Percentiles rank a stretch among this genome's conserved stretches.
phyloP scores from a whole-genome alignment of 2,888 invertebrate genomes.

The Limnephilus lunatus region DNA sequence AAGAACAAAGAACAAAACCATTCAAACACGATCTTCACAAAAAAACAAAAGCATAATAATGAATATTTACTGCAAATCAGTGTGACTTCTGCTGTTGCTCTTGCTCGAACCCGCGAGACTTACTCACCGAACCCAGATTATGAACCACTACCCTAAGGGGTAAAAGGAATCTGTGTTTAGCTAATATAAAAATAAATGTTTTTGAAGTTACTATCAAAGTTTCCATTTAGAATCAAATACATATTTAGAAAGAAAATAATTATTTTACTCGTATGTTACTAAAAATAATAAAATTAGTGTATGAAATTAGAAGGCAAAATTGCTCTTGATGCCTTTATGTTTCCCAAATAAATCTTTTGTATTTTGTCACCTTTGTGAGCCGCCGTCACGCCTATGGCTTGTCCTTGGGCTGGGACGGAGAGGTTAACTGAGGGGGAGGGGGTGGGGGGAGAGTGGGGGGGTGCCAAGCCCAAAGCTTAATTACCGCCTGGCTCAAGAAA shows the following conservation, averaged over 20 bases:
- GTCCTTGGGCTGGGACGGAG: not conserved
- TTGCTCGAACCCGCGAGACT: too few species aligned
- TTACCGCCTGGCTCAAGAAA: conserved; percentile 66
- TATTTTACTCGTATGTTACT: not conserved
- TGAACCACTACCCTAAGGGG: too few species aligned
- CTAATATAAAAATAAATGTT: too few species aligned
- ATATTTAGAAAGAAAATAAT: not conserved
- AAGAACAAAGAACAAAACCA: too few species aligned
- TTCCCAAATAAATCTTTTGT: conserved; percentile 41
- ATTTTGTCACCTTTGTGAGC: conserved; percentile 36
- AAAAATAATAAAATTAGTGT: not conserved
- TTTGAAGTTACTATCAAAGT: not conserved
- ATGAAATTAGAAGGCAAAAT: not conserved
- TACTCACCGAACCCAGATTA: too few species aligned
- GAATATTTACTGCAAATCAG: too few species aligned
- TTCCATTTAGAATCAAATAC: too few species aligned
- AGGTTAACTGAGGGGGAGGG: not conserved
- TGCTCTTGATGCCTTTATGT: not conserved
- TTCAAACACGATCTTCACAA: too few species aligned
- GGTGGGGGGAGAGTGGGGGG: not conserved
- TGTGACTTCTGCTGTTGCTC: too few species aligned
- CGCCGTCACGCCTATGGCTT: conserved; percentile 41
- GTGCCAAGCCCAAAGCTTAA: conserved; percentile 59
- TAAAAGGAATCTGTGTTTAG: too few species aligned
- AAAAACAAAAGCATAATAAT: too few species aligned